phyloP scores from a whole-genome alignment of 1,140 invertebrate species.

The Macrocentrus cingulum region DNA sequence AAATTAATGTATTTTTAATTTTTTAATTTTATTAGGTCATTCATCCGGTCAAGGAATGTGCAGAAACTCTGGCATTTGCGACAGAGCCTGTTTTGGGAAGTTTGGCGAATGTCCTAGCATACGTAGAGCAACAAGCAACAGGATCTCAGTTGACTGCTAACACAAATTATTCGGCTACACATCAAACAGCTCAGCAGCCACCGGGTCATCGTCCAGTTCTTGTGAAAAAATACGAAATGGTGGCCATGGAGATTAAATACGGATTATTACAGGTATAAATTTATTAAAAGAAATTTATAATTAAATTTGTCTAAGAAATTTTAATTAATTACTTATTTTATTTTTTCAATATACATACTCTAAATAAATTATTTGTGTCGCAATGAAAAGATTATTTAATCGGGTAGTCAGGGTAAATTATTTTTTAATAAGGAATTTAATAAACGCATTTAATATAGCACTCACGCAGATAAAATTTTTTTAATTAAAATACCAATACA shows the following conservation, averaged over 20 bases:
- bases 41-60: conserved; percentile 77
- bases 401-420: too few relatives aligned
- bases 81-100: conserved; percentile 86
- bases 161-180: conserved; percentile 29
- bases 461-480: too few relatives aligned
- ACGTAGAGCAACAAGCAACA: conserved; percentile 59
- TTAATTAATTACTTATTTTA: too few relatives aligned
- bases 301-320: too few relatives aligned
- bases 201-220: conserved; percentile 59
- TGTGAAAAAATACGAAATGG: conserved; percentile 80
- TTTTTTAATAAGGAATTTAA: too few relatives aligned
- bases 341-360: too few relatives aligned
- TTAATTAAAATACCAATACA: too few relatives aligned
- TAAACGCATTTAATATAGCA: too few relatives aligned
- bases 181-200: conserved; percentile 36
- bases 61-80: conserved; percentile 88
- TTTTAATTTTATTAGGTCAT: too few relatives aligned
- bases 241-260: conserved; percentile 92
- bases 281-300: neutral
- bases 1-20: too few relatives aligned
- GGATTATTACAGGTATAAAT: conserved; percentile 80
- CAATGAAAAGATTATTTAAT: too few relatives aligned
- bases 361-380: too few relatives aligned
- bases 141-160: conserved; percentile 28
- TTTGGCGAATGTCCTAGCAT: conserved; percentile 84